These are phyloP conservation scores for Flabesymbios commensalis DNA, from an alignment of 2,888 invertebrate species.

Conservation along the genomic window DNA sequence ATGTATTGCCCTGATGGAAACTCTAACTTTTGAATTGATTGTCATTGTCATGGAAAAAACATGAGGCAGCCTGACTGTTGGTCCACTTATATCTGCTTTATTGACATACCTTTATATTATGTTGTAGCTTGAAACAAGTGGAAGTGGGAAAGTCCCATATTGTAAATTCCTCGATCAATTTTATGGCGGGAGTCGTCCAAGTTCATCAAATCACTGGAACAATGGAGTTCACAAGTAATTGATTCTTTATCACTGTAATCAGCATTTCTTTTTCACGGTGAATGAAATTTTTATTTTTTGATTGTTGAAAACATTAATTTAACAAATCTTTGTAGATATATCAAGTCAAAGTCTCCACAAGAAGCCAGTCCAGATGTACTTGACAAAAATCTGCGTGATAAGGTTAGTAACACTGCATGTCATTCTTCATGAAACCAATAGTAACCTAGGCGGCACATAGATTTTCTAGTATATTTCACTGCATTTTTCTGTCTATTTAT, in stretches of 20 bases:
- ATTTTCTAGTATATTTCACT: no score
- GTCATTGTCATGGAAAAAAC: no score
- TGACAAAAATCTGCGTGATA: slow-evolving; percentile 11
- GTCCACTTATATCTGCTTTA: background rate
- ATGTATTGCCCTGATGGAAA: no score
- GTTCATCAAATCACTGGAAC: background rate
- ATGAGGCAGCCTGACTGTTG: no score
- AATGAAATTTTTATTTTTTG: background rate
- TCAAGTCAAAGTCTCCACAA: background rate
- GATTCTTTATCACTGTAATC: background rate
- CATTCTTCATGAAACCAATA: no score
- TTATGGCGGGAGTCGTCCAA: slow-evolving; percentile 20
- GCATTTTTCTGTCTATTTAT: no score
- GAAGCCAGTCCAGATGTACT: slow-evolving; percentile 7
- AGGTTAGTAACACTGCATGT: no score
- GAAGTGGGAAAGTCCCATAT: slow-evolving; percentile 50
- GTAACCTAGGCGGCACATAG: no score
- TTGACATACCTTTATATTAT: background rate
- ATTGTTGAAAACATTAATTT: background rate
- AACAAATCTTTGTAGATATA: background rate
- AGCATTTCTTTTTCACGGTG: background rate
- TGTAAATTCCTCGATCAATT: slow-evolving; percentile 50
- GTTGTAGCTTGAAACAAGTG: slow-evolving; percentile 44
- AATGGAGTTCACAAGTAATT: background rate
- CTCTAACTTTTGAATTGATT: no score